These are phyloP conservation scores for Argyresthia albistria DNA, from an alignment of 2,888 invertebrate species.

Conservation along the genomic window DNA sequence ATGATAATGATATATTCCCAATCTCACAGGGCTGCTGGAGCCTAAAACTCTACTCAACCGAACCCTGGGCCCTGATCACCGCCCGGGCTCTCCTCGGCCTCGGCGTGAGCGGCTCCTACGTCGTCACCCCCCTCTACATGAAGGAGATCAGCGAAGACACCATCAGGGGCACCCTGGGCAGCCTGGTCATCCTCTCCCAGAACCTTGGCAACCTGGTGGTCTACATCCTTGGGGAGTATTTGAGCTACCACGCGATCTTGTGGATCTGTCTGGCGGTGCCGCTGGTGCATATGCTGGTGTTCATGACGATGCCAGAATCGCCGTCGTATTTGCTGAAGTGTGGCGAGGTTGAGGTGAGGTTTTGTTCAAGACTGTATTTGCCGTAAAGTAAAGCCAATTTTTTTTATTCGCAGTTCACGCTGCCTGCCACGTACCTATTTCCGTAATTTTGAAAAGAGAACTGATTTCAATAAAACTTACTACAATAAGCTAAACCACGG, in stretches of 20 bases:
- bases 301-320: slow-evolving; percentile 57
- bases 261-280: slow-evolving; percentile 57
- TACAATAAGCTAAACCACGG: too few species aligned
- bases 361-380: background rate
- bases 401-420: too few species aligned
- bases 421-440: too few species aligned
- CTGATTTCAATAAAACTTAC: too few species aligned
- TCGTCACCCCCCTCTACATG: slow-evolving; percentile 58
- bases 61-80: slow-evolving; percentile 55
- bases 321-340: slow-evolving; percentile 53
- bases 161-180: slow-evolving; percentile 52
- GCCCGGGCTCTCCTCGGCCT: slow-evolving; percentile 53
- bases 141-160: slow-evolving; percentile 62
- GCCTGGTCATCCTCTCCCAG: slow-evolving; percentile 52
- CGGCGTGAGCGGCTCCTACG: slow-evolving; percentile 55
- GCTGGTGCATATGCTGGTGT: slow-evolving; percentile 45
- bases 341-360: slow-evolving; percentile 54
- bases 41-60: slow-evolving; percentile 50
- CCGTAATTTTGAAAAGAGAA: too few species aligned
- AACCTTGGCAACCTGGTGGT: slow-evolving; percentile 52
- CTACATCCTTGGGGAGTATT: slow-evolving; percentile 51
- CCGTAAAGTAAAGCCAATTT: too few species aligned
- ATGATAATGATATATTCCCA: too few species aligned
- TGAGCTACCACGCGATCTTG: slow-evolving; percentile 46
- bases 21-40: slow-evolving; percentile 52